Evolutionary conservation across 1,140 invertebrate genomes (phyloP).

Genomic region (Neoseiulus cucumeris): DNA sequence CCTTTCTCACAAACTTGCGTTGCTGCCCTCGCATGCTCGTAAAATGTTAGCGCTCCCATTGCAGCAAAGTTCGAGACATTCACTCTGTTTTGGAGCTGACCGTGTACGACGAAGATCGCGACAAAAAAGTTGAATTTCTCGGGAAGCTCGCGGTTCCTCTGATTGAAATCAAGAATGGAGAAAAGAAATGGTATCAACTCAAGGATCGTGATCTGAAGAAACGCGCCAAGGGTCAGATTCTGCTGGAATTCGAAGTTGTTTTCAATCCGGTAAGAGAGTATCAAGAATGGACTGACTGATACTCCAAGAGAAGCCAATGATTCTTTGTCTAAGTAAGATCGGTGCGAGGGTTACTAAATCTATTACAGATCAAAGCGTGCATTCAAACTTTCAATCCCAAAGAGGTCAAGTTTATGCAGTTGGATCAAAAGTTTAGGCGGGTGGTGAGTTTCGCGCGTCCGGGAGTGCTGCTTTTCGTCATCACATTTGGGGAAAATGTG

Average conservation of each 20-base stretch:
- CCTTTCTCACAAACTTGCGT: no score
- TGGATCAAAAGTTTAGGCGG: constrained; percentile 83
- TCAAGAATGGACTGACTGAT: no score
- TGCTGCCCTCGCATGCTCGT: no score
- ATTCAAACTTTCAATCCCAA: constrained; percentile 81
- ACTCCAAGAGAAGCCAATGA: neutral
- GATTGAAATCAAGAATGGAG: constrained; percentile 56
- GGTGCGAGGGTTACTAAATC: no score
- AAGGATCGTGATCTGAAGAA: constrained; percentile 85
- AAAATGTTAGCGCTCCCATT: constrained; percentile 22
- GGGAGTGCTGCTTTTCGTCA: no score
- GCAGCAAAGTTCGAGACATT: constrained; percentile 86
- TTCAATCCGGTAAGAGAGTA: constrained; percentile 78
- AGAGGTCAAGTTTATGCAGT: constrained; percentile 83
- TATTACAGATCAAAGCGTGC: constrained; percentile 51
- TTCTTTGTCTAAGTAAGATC: no score
- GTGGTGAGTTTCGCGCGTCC: constrained; percentile 35
- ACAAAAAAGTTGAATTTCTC: constrained; percentile 93
- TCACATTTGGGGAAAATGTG: no score
- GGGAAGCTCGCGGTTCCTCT: constrained; percentile 81
- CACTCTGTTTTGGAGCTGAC: constrained; percentile 89
- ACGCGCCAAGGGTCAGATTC: constrained; percentile 77
- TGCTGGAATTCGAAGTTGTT: constrained; percentile 70
- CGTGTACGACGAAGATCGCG: constrained; percentile 91
- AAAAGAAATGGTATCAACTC: constrained; percentile 82